Evolutionary conservation across 2,113 vertebrate species (phyloP).

Genomic region (Phoenicopterus ruber): DNA sequence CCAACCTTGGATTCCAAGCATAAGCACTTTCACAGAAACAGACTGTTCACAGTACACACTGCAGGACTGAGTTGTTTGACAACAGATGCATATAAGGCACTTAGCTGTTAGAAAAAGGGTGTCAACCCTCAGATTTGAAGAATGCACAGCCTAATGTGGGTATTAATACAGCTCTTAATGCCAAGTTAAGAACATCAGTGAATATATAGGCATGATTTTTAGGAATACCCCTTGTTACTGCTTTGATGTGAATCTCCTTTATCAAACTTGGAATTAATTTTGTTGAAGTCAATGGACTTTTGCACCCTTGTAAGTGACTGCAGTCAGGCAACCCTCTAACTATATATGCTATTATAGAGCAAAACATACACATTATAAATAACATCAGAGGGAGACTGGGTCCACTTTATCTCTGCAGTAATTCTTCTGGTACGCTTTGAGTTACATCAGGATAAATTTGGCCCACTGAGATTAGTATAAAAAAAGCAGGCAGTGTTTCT

Average conservation of each 20-base stretch:
- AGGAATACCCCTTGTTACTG: neutral
- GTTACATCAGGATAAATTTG: conserved; percentile 54
- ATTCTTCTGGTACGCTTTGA: conserved; percentile 48
- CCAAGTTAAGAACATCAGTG: neutral
- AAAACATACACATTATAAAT: conserved; percentile 65
- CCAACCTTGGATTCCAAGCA: neutral
- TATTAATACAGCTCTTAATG: conserved; percentile 19
- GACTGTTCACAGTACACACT: neutral
- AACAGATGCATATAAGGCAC: neutral
- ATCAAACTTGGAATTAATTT: conserved; percentile 54
- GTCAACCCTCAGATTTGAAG: neutral
- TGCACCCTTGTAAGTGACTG: conserved; percentile 25
- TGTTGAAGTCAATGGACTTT: conserved; percentile 16
- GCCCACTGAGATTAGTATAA: conserved; percentile 40
- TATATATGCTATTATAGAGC: conserved; percentile 10
- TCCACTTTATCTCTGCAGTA: conserved; percentile 41
- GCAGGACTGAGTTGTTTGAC: neutral
- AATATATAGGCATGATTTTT: neutral
- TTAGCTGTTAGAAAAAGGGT: neutral
- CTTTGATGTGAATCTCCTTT: conserved; percentile 51
- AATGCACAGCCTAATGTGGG: neutral
- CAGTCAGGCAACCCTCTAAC: conserved; percentile 12
- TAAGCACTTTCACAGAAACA: neutral
- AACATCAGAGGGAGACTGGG: conserved; percentile 49
- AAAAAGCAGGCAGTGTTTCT: conserved; percentile 37